Percentiles rank a stretch among this genome's conserved stretches.
These are phyloP conservation scores for Drosophila quasianomalipes DNA, from an alignment of 2,888 invertebrate species.

Conservation along the genomic window DNA sequence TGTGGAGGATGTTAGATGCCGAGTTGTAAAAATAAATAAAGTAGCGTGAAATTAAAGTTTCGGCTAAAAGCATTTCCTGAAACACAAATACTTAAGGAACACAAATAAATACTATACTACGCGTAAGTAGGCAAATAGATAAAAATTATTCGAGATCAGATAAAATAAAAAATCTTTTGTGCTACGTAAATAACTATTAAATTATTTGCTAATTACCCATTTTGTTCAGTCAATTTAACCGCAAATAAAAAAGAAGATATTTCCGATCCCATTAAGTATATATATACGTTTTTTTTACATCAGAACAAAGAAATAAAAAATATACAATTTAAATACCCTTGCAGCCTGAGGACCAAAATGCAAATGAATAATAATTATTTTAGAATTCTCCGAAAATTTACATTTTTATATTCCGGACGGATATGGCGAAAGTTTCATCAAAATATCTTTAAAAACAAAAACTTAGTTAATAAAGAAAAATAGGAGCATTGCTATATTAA, in stretches of 20 bases:
- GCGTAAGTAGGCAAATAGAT: background rate
- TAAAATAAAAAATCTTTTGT: background rate
- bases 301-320: background rate
- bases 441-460: background rate
- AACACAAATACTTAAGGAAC: background rate
- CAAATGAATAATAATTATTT: background rate
- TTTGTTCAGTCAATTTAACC: background rate
- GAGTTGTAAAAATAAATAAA: constrained; percentile 63
- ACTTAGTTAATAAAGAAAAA: background rate
- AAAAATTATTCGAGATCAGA: constrained; percentile 3
- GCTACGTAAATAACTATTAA: background rate
- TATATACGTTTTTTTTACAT: background rate
- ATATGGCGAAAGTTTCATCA: background rate
- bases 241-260: background rate
- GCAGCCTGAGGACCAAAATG: background rate
- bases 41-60: constrained; percentile 25
- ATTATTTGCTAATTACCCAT: background rate
- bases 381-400: background rate
- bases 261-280: background rate
- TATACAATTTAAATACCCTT: background rate
- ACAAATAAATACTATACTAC: constrained; percentile 20
- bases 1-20: constrained; percentile 54
- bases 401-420: background rate
- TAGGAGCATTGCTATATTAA: background rate
- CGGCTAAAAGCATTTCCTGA: constrained; percentile 2